Evolutionary conservation across 1,140 invertebrate genomes (phyloP).

Genomic region (Apolygus lucorum): DNA sequence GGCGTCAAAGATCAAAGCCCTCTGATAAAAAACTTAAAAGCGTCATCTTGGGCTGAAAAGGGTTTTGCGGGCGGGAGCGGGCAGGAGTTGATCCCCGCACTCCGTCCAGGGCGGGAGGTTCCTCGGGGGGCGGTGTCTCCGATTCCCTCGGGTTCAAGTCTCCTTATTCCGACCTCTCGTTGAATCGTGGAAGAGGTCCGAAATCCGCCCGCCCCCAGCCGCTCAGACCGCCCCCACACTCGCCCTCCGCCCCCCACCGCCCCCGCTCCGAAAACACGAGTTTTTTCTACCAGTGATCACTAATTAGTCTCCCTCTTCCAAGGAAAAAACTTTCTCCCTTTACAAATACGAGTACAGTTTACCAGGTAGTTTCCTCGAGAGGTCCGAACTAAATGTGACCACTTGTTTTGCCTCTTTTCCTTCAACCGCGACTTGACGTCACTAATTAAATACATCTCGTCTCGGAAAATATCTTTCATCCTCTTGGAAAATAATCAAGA

Average conservation of each 20-base stretch:
- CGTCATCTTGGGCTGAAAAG: slow-evolving; percentile 1
- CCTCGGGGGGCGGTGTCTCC: too few relatives aligned
- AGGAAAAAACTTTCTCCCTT: neutral
- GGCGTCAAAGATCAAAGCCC: slow-evolving; percentile 16
- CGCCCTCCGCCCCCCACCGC: too few relatives aligned
- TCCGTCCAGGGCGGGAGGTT: too few relatives aligned
- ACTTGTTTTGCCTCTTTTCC: neutral
- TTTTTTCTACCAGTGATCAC: neutral
- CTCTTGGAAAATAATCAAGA: too few relatives aligned
- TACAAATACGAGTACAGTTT: neutral
- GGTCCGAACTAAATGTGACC: neutral
- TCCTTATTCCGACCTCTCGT: neutral
- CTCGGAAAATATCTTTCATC: too few relatives aligned
- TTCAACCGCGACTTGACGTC: too few relatives aligned
- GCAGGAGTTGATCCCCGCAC: too few relatives aligned
- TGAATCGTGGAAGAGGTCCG: neutral
- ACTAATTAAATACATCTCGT: too few relatives aligned
- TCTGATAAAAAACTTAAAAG: slow-evolving; percentile 17
- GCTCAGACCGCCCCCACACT: too few relatives aligned
- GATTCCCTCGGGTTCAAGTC: too few relatives aligned
- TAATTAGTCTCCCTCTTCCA: neutral
- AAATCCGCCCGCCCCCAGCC: neutral
- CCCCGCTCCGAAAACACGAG: too few relatives aligned
- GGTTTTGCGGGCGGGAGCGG: too few relatives aligned
- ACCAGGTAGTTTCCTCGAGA: neutral